Evolutionary conservation across 2,797 vertebrate genomes (phyloP), one percentile per base, ranked within the genome.

Genomic region (Periophthalmus magnuspinnatus): DNA sequence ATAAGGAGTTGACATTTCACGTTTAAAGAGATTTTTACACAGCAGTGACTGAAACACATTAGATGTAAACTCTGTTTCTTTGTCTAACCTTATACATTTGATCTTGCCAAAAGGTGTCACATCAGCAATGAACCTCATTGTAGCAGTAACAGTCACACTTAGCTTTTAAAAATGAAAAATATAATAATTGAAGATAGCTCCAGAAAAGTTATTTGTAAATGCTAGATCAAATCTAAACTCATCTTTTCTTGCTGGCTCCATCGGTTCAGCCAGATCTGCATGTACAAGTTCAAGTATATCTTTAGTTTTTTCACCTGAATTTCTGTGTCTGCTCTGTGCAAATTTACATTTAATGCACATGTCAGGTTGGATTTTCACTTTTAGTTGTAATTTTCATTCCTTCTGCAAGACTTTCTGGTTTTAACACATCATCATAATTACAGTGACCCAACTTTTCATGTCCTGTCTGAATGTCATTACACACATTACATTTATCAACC

Each of bases 1-100:
- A 3, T 66, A 67, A n/a, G 33, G 58, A 5, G 63, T 62, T n/a
- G 61, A 65, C 0, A 45, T 66, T 8, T 76, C 28, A 45, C 77
- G 66, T 67, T 13, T 76, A 17, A 75, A 69, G 9, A 17, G 13
- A 36, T 66, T 69, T n/a, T 57, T 62, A 7, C n/a, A 56, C 0
- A 81, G 47, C 2, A 78, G 5, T 6, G 60, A 13, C 21, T 73
- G 69, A 13, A 61, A 70, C 0, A 24, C 38, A 10, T 19, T 50
- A 7, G 21, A 5, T 38, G 58, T 79, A 48, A 67, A 71, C 17
- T 79, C 64, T 6, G 71, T 78, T 0, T 65, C 68, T 38, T 77
- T 79, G 28, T 79, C 72, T 7, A 74, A 75, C 11, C 71, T 66
- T 6, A 72, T 24, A 54, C 74, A 79, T 9, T 64, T 75, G 0